Conservation (phyloP, 2,888 invertebrate species). For the Tricholauxania praeusta region DNA sequence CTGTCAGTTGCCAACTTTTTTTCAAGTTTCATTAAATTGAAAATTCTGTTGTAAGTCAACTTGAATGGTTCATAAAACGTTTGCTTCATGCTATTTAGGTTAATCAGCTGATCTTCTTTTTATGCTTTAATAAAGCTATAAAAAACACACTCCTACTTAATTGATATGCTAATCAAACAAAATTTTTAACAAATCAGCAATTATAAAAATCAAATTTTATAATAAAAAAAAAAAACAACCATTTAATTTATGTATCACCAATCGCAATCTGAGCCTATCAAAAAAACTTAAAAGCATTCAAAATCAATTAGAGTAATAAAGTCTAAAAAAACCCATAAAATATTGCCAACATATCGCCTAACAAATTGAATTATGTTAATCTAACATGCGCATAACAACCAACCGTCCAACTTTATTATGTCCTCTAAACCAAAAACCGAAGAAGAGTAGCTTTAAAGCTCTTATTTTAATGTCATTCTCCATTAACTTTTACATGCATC, state of each 20-base stretch:
- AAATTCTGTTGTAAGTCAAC: too few species aligned
- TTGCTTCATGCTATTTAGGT: too few species aligned
- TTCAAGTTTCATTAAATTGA: too few species aligned
- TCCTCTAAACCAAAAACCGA: background rate
- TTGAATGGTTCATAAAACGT: too few species aligned
- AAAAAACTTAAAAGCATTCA: background rate
- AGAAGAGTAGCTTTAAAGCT: background rate
- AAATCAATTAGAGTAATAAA: too few species aligned
- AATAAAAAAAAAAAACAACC: background rate
- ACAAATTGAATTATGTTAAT: constrained; percentile 10
- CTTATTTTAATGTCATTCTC: background rate
- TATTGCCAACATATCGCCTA: too few species aligned
- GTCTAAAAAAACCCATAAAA: too few species aligned
- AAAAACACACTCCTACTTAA: background rate
- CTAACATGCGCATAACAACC: background rate
- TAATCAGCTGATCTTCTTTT: too few species aligned
- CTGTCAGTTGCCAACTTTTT: too few species aligned
- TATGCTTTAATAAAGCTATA: too few species aligned
- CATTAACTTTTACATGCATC: background rate
- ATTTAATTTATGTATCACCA: constrained; percentile 14
- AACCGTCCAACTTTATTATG: background rate
- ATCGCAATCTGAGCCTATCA: background rate
- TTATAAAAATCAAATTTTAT: constrained; percentile 16
- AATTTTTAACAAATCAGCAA: background rate
- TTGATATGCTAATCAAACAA: background rate